A percentile compares a stretch with the other conserved stretches of the same genome.
phyloP scores from a whole-genome alignment of 2,797 vertebrate species.

The Chaenodraco wilsoni region DNA sequence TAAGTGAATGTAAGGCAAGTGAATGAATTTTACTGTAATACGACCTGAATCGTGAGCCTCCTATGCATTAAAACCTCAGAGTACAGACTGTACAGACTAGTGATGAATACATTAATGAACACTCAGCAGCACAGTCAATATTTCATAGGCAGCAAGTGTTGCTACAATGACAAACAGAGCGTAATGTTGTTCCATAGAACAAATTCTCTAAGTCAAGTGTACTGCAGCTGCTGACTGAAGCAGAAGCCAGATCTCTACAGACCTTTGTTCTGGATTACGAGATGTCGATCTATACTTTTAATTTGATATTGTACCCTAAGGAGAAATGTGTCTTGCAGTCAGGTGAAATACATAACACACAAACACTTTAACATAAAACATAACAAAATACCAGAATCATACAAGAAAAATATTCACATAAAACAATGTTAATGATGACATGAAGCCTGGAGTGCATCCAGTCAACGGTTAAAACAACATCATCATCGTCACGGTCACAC shows the following conservation, averaged over 20 bases:
- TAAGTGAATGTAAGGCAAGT: not conserved
- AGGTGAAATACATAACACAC: not conserved
- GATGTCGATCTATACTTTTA: not conserved
- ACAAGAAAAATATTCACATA: not conserved
- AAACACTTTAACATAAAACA: not conserved
- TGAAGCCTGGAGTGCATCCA: not conserved
- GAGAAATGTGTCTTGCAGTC: not conserved
- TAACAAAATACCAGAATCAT: not conserved
- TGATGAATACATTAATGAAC: slow-evolving; percentile 62
- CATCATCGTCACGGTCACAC: not conserved
- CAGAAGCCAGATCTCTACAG: not conserved
- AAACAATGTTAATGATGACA: not conserved
- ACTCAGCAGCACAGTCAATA: slow-evolving; percentile 64
- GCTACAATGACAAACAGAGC: slow-evolving; percentile 58
- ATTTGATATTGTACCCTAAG: not conserved
- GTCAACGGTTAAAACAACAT: not conserved
- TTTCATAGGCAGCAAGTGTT: slow-evolving; percentile 61
- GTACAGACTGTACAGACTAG: slow-evolving; percentile 3
- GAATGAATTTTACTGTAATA: not conserved
- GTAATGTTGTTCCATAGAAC: slow-evolving; percentile 23
- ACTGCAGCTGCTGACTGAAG: slow-evolving; percentile 9
- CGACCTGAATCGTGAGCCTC: slow-evolving; percentile 9
- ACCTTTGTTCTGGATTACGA: not conserved
- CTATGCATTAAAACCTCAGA: slow-evolving; percentile 9
- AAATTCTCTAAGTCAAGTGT: slow-evolving; percentile 1